Evolutionary conservation across 1,140 invertebrate genomes (phyloP).

Genomic region (Riptortus pedestris): DNA sequence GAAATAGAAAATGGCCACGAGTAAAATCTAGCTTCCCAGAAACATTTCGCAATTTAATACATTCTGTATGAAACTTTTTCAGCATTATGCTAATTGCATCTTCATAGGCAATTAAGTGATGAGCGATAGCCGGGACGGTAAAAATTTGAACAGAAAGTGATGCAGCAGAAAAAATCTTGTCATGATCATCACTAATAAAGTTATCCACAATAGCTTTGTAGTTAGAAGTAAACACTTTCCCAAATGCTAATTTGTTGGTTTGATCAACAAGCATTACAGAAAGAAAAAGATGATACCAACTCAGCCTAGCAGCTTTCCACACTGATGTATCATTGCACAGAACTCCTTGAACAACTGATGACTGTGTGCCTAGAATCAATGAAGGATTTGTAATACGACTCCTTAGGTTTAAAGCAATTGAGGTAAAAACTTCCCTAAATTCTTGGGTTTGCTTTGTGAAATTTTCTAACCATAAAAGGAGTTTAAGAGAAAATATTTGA

Average conservation of each 20-base stretch:
- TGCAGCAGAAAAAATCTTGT: slow-evolving; percentile 88
- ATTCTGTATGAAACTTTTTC: slow-evolving; percentile 79
- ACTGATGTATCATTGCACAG: slow-evolving; percentile 72
- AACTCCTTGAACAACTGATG: slow-evolving; percentile 55
- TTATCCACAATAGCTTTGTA: slow-evolving; percentile 83
- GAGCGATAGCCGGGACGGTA: slow-evolving; percentile 88
- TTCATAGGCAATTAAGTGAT: slow-evolving; percentile 76
- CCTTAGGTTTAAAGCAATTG: slow-evolving; percentile 49
- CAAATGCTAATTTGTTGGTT: slow-evolving; percentile 79
- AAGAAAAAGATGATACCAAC: slow-evolving; percentile 88
- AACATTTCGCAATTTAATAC: slow-evolving; percentile 62
- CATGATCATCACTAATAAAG: slow-evolving; percentile 93
- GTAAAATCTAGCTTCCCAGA: slow-evolving; percentile 43
- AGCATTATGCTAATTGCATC: slow-evolving; percentile 74
- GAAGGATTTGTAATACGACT: slow-evolving; percentile 36
- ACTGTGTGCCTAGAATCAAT: slow-evolving; percentile 34
- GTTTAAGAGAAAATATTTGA: slow-evolving; percentile 79
- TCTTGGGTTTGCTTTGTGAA: slow-evolving; percentile 67
- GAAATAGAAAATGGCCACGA: slow-evolving; percentile 45
- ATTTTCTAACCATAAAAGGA: slow-evolving; percentile 78
- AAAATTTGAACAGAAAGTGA: slow-evolving; percentile 91
- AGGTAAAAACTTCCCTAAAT: slow-evolving; percentile 60
- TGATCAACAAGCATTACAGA: slow-evolving; percentile 84
- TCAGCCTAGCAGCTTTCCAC: slow-evolving; percentile 83
- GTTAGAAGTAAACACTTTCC: slow-evolving; percentile 69